A percentile compares a stretch with the other conserved stretches of the same genome.
Conservation (phyloP, 1,140 invertebrate genomes). For the Lasaia peninsularis region DNA sequence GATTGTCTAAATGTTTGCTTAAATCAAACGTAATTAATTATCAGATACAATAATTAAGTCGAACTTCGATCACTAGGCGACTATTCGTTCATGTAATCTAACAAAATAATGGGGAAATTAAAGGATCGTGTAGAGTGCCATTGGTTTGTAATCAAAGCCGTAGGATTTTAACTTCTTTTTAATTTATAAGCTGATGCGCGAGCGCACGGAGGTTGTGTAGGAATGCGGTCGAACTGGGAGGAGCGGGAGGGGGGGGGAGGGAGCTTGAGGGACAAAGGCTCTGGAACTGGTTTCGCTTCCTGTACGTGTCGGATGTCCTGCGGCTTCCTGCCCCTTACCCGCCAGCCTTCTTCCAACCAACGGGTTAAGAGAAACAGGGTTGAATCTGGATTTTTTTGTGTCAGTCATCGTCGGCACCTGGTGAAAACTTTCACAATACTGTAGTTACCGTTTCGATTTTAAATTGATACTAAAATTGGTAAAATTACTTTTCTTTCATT, state of each 20-base stretch:
- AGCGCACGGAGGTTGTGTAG: slow-evolving; percentile 51
- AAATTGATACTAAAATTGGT: too few relatives aligned
- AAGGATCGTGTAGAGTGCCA: neutral
- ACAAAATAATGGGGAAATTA: neutral
- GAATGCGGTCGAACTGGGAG: slow-evolving; percentile 61
- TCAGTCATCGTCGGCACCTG: too few relatives aligned
- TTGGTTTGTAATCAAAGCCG: neutral
- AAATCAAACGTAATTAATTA: too few relatives aligned
- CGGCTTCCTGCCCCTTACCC: slow-evolving; percentile 68
- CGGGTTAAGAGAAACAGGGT: slow-evolving; percentile 48
- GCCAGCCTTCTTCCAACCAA: slow-evolving; percentile 45
- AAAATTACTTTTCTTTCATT: too few relatives aligned
- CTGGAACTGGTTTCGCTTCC: slow-evolving; percentile 72
- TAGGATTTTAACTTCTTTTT: slow-evolving; percentile 19
- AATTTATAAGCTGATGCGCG: slow-evolving; percentile 38
- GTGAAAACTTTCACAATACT: too few relatives aligned
- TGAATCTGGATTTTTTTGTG: neutral
- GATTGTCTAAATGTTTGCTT: too few relatives aligned
- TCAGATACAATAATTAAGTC: too few relatives aligned
- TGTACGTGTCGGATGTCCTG: slow-evolving; percentile 77
- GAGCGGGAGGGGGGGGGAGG: slow-evolving; percentile 34
- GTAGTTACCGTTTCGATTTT: too few relatives aligned
- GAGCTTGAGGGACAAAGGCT: slow-evolving; percentile 70
- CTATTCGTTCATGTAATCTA: too few relatives aligned
- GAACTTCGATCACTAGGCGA: too few relatives aligned